Percentiles rank a stretch among this genome's conserved stretches.
These are phyloP conservation scores for Pomatorhinus ruficollis DNA, from an alignment of 2,113 vertebrate species.

Conservation along the genomic window DNA sequence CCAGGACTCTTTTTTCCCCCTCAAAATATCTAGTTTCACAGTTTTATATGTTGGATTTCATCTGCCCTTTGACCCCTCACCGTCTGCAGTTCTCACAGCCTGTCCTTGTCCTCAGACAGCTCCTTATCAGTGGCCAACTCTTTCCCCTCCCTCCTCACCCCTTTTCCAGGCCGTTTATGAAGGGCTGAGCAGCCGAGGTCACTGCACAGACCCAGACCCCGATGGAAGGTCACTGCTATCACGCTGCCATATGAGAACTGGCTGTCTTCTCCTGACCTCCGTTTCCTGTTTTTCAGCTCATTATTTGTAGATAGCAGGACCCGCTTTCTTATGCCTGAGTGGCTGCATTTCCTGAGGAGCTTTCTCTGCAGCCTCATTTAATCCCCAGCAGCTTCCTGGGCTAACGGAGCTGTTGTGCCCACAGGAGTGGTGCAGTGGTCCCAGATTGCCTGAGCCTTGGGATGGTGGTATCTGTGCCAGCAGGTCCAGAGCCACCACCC, in stretches of 20 bases:
- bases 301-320: neutral
- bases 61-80: neutral
- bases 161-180: neutral
- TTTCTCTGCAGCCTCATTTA: neutral
- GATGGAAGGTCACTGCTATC: neutral
- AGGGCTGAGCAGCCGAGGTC: neutral
- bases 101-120: neutral
- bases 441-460: neutral
- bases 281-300: neutral
- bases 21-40: neutral
- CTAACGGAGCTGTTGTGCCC: neutral
- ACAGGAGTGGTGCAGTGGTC: rapidly evolving
- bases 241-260: neutral
- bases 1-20: neutral
- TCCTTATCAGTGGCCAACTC: neutral
- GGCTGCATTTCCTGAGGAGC: neutral
- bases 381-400: neutral
- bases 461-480: neutral
- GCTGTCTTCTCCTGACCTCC: neutral
- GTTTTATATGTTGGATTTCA: neutral
- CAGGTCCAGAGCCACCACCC: neutral
- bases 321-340: neutral
- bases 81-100: neutral
- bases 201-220: neutral
- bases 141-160: neutral